Conservation (phyloP, 2,797 vertebrate species). For the Fundulus diaphanus region DNA sequence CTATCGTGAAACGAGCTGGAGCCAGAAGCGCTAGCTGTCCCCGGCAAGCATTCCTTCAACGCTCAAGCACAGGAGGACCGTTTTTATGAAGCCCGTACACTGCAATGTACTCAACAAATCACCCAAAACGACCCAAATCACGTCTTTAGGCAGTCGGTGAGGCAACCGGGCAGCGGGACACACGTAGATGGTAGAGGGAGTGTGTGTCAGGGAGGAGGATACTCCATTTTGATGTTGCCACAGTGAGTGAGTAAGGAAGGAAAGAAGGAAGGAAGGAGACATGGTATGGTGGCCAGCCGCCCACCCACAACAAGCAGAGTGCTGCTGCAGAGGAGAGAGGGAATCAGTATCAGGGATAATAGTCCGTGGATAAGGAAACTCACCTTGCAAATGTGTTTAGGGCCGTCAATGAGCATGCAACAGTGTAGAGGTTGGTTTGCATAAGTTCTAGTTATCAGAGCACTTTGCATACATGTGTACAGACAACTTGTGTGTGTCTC, state of each 20-base stretch:
- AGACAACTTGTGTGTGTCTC: constrained; percentile 34
- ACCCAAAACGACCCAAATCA: neutral
- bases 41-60: constrained; percentile 51
- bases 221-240: constrained; percentile 69
- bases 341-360: too few species aligned
- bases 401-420: constrained; percentile 15
- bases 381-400: constrained; percentile 17
- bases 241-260: constrained; percentile 45
- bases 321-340: constrained; percentile 50
- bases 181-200: constrained; percentile 13
- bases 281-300: constrained; percentile 51
- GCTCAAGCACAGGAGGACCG: constrained; percentile 30
- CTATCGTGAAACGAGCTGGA: constrained; percentile 48
- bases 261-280: constrained; percentile 46
- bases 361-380: constrained; percentile 2
- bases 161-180: constrained; percentile 49
- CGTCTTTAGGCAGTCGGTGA: constrained; percentile 1
- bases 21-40: constrained; percentile 65
- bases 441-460: constrained; percentile 28
- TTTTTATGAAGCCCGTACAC: constrained; percentile 24
- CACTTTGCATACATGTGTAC: constrained; percentile 14
- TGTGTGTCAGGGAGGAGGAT: neutral
- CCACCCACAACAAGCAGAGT: constrained; percentile 52
- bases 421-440: constrained; percentile 12
- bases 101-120: neutral